Evolutionary conservation across 2,113 vertebrate genomes (phyloP).

Genomic region (Tyto alba): DNA sequence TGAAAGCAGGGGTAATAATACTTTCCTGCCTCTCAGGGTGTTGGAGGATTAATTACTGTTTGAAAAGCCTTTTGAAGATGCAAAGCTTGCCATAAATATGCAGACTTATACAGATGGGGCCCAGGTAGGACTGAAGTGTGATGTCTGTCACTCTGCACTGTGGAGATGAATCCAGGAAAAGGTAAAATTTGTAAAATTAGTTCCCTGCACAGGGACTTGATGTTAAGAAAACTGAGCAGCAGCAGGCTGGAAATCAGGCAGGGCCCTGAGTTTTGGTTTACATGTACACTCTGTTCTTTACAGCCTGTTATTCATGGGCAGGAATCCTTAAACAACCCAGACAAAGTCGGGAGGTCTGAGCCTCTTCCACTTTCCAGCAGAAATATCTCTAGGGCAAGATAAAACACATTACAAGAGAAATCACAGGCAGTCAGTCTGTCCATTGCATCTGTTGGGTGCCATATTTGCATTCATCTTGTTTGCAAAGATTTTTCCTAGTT

Average conservation of each 20-base stretch:
- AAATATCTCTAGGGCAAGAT: not conserved
- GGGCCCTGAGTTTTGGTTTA: not conserved
- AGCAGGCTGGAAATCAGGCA: not conserved
- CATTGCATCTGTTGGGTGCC: not conserved
- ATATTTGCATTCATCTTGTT: not conserved
- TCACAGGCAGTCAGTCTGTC: not conserved
- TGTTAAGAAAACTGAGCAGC: not conserved
- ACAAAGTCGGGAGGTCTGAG: not conserved
- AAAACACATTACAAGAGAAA: not conserved
- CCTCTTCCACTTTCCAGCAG: not conserved
- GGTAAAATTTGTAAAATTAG: not conserved
- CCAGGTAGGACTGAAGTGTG: not conserved
- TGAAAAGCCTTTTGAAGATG: slow-evolving; percentile 41
- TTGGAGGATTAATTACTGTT: slow-evolving; percentile 24
- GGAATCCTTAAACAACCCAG: not conserved
- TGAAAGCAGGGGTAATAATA: not conserved
- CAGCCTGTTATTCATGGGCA: not conserved
- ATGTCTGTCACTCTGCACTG: not conserved
- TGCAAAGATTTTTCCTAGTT: not conserved
- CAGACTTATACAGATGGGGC: not conserved
- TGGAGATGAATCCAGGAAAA: not conserved
- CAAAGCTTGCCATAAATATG: slow-evolving; percentile 1
- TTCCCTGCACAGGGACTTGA: not conserved
- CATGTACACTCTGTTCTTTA: not conserved
- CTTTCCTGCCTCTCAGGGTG: not conserved